Conservation (phyloP, 30 jellyfish, hydroid and myxozoan genomes). For the Aurelia aurita region DNA sequence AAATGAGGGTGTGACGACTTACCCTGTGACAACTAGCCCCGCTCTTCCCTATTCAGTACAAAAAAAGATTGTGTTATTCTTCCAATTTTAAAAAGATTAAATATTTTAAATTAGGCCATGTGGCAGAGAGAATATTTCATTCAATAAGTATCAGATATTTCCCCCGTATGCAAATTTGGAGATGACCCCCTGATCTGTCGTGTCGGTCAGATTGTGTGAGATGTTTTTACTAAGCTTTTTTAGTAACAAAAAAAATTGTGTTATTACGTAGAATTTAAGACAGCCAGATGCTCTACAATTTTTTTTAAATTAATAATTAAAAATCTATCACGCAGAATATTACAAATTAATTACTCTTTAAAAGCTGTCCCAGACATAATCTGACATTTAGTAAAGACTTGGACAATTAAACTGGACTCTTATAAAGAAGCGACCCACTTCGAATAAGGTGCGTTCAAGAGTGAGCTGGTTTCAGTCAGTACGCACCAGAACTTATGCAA, state of each 20-base stretch:
- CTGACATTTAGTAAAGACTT: slow-evolving; percentile 20
- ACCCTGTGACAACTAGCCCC: no score
- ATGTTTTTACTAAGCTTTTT: slow-evolving; percentile 15
- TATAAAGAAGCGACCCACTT: not conserved
- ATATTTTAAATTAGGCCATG: no score
- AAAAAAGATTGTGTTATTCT: no score
- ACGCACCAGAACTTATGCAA: no score
- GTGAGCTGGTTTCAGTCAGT: no score
- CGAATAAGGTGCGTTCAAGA: not conserved
- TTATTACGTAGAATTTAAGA: slow-evolving; percentile 13
- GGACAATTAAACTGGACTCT: no score
- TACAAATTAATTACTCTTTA: slow-evolving; percentile 28
- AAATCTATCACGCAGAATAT: not conserved
- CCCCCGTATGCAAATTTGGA: not conserved
- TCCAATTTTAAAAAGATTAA: no score
- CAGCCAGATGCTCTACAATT: slow-evolving; percentile 29
- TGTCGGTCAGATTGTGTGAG: slow-evolving; percentile 19
- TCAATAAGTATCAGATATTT: not conserved
- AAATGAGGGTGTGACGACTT: no score
- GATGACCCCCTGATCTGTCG: no score
- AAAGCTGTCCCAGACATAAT: slow-evolving; percentile 39
- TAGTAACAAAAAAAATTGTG: slow-evolving; percentile 30
- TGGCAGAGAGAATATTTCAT: no score
- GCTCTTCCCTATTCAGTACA: no score
- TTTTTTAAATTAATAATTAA: slow-evolving; percentile 27